Evolutionary conservation across 2,888 invertebrate genomes (phyloP), one percentile per base, ranked within the genome.

Genomic region (Tiliacea citrago): DNA sequence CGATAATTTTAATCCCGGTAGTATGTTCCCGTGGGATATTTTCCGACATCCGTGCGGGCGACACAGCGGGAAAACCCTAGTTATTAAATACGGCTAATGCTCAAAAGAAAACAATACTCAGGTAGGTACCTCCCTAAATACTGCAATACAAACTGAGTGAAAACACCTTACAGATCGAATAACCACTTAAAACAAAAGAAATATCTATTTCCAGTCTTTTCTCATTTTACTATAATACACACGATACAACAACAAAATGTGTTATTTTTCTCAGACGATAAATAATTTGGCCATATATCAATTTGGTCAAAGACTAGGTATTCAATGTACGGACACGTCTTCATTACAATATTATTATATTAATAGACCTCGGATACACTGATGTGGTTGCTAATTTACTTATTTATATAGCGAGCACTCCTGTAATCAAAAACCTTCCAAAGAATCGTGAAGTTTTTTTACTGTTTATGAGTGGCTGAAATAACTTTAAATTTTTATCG

Each of bases 271-370:
- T 18, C 1, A 9, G 18, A 39, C 21, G 8, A 5, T n/a, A 35
- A 55, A 81, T 69, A 61, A 73, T 45, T 60, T 24, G 29, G 8
- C 1, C 0, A 79, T 61, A 47, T 42, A 74, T 69, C 58, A 47
- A 51, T 71, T 73, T 12, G 51, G 75, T 72, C 61, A 68, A 68
- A 76, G 49, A 66, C 74, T 81, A 29, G 29, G 29, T 29, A 79
- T 77, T 68, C 62, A 80, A 77, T 87, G 83, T 68, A 79, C 74
- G 61, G 80, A 77, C 83, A 74, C 61, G 77, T 76, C 51, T 74
- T 74, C 69, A 72, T 77, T 67, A 68, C 62, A 55, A 74, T 81
- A 84, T 81, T 74, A 75, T 83, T 83, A 65, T 81, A 53, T 58
- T 29, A 18, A 18, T 21, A 84, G 39, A n/a, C 18, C 49, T 58